Evolutionary conservation across 2,888 invertebrate species (phyloP).

Genomic region (Marronus borbonicus): DNA sequence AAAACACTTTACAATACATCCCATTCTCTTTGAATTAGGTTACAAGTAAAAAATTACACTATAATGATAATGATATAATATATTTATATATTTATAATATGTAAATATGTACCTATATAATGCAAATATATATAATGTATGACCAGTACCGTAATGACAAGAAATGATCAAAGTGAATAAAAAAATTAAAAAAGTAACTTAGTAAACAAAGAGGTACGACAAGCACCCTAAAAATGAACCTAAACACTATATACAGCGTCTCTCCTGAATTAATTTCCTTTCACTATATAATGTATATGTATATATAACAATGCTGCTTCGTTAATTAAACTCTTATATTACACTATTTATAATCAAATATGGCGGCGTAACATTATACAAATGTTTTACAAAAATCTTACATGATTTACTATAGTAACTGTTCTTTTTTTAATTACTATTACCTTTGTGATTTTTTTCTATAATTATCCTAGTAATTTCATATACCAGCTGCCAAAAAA

Average conservation of each 20-base stretch:
- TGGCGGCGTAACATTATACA: conserved; percentile 49
- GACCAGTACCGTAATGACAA: conserved; percentile 70
- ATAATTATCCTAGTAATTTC: conserved; percentile 29
- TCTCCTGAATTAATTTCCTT: conserved; percentile 36
- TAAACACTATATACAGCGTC: conserved; percentile 65
- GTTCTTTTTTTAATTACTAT: conserved; percentile 15
- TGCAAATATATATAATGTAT: conserved; percentile 59
- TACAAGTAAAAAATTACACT: conserved; percentile 53
- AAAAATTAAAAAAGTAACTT: conserved; percentile 59
- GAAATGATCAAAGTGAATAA: conserved; percentile 61
- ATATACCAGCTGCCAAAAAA: conserved; percentile 44
- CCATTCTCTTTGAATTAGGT: conserved; percentile 33
- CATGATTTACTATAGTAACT: conserved; percentile 23
- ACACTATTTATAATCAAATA: conserved; percentile 65
- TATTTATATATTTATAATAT: conserved; percentile 45
- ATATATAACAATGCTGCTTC: conserved; percentile 61
- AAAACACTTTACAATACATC: conserved; percentile 45
- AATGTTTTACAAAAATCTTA: conserved; percentile 54
- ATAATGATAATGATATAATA: conserved; percentile 50
- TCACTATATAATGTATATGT: conserved; percentile 53
- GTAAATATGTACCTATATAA: conserved; percentile 53
- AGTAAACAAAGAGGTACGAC: conserved; percentile 64
- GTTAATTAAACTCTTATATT: conserved; percentile 65
- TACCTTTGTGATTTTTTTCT: conserved; percentile 15
- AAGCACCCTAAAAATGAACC: conserved; percentile 65